Conservation (phyloP, 1,140 invertebrate genomes). For the Diachasmimorpha longicaudata region DNA sequence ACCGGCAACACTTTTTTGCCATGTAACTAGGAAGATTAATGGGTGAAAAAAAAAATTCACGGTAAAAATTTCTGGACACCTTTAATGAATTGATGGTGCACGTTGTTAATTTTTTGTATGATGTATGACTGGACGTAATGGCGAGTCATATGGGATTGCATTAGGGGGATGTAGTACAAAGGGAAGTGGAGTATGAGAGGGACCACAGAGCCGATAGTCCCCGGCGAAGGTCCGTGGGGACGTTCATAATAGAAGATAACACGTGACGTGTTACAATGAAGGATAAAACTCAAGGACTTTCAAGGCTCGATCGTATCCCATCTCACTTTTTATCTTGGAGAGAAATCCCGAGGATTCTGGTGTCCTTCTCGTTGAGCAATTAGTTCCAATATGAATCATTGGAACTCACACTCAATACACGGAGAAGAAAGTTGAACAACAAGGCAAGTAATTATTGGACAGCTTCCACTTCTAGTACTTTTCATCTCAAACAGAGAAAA, state of each 20-base stretch:
- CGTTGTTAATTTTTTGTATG: slow-evolving; percentile 9
- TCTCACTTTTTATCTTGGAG: no score
- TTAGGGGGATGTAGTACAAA: slow-evolving; percentile 1
- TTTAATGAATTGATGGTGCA: slow-evolving; percentile 2
- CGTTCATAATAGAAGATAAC: slow-evolving; percentile 28
- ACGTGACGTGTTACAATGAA: slow-evolving; percentile 4
- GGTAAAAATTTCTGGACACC: background rate
- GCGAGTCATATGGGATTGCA: slow-evolving; percentile 3
- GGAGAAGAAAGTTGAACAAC: no score
- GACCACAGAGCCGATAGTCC: background rate
- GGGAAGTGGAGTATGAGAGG: background rate
- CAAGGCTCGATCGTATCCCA: background rate
- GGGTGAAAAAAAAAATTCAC: background rate
- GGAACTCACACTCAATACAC: no score
- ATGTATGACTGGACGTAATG: slow-evolving; percentile 4
- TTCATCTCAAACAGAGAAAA: no score
- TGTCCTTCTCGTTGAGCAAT: no score
- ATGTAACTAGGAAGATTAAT: background rate
- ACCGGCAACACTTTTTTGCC: background rate
- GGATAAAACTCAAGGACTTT: slow-evolving; percentile 29
- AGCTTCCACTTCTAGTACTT: no score
- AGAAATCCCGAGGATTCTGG: no score
- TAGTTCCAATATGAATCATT: no score
- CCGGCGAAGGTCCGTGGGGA: slow-evolving; percentile 8
- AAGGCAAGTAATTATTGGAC: no score